phyloP scores from a whole-genome alignment of 37 sponge, comb jelly and placozoan species.

The Crambe crambe region DNA sequence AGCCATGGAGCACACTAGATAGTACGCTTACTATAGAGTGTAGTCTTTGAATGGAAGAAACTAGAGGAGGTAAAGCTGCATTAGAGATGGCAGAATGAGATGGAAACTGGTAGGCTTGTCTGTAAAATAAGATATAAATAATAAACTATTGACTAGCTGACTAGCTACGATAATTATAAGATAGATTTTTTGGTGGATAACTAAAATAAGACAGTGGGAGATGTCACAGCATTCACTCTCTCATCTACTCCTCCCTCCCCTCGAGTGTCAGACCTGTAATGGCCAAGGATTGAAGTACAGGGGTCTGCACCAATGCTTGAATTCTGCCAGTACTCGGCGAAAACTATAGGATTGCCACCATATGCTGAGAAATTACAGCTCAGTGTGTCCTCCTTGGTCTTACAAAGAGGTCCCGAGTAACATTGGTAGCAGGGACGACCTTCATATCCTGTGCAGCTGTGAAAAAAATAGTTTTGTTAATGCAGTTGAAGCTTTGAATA shows the following conservation, averaged over 20 bases:
- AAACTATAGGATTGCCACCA: background rate
- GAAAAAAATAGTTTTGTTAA: background rate
- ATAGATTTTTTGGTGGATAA: no score
- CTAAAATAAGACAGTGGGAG: background rate
- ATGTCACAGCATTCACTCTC: background rate
- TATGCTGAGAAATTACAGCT: background rate
- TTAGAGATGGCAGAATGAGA: no score
- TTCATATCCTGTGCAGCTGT: conserved; percentile 12
- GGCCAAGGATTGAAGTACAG: background rate
- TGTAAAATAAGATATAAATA: no score
- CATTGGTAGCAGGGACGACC: conserved; percentile 22
- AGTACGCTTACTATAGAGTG: no score
- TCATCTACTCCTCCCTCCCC: no score
- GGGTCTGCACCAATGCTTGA: background rate
- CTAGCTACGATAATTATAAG: no score
- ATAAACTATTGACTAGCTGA: no score
- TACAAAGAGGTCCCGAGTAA: conserved; percentile 19
- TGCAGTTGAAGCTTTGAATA: background rate
- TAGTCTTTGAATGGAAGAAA: no score
- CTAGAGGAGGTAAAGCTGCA: no score
- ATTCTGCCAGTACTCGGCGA: conserved; percentile 14
- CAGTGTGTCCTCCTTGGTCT: background rate
- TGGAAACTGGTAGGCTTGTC: no score
- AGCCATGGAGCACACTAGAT: no score
- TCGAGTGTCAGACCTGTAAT: conserved; percentile 31